These are phyloP conservation scores for Zophobas morio DNA, from an alignment of 1,140 invertebrate genomes.

Conservation along the genomic window DNA sequence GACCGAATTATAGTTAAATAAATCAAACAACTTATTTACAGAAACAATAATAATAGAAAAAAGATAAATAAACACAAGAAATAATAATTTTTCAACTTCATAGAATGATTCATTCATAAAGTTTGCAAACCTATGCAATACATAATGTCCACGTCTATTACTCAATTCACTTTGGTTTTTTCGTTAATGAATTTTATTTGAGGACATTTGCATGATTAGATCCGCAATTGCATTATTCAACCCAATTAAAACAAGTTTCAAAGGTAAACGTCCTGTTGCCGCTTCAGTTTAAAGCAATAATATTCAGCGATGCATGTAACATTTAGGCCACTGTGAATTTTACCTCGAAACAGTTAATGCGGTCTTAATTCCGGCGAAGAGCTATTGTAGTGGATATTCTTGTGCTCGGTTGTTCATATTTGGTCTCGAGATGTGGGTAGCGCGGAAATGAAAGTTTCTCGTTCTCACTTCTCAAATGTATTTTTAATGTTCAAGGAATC, in stretches of 20 bases:
- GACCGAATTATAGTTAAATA: too few species aligned
- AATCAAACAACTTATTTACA: too few species aligned
- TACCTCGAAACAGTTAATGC: neutral
- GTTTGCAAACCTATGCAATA: neutral
- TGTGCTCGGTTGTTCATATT: neutral
- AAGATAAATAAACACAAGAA: too few species aligned
- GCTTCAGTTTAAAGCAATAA: neutral
- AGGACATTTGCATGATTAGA: neutral
- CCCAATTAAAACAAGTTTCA: constrained; percentile 10
- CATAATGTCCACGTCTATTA: neutral
- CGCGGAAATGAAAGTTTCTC: neutral
- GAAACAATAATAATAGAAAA: too few species aligned
- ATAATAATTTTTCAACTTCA: too few species aligned
- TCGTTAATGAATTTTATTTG: neutral
- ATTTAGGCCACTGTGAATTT: constrained; percentile 8
- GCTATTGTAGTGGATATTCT: neutral
- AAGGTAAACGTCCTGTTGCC: constrained; percentile 3
- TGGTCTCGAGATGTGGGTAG: neutral
- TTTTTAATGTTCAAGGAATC: neutral
- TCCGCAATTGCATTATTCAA: constrained; percentile 5
- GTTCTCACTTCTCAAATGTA: neutral
- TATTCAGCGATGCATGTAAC: constrained; percentile 1
- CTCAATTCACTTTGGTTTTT: neutral
- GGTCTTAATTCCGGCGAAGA: neutral
- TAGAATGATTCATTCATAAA: neutral